These are phyloP conservation scores for Cryptotis parvus DNA, from an alignment of 2,113 vertebrate species.

Conservation along the genomic window DNA sequence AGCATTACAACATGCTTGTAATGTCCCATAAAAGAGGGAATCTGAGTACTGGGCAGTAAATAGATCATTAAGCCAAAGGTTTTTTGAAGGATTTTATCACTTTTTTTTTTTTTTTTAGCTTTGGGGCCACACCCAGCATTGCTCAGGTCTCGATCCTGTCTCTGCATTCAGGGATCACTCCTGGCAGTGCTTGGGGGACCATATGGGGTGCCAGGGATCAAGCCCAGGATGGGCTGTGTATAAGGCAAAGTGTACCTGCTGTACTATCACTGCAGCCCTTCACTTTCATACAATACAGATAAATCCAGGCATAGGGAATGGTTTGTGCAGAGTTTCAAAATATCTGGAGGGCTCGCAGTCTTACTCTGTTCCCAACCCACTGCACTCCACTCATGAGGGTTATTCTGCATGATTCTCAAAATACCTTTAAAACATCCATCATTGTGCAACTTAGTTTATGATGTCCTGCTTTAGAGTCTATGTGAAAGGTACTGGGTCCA, in stretches of 20 bases:
- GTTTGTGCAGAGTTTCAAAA: not conserved
- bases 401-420: not conserved
- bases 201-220: too few species aligned
- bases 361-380: not conserved
- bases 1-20: not conserved
- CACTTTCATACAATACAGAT: too few species aligned
- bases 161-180: too few species aligned
- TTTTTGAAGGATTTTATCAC: not conserved
- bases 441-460: not conserved
- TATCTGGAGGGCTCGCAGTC: not conserved
- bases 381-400: not conserved
- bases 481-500: not conserved
- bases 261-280: too few species aligned
- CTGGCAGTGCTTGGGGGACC: too few species aligned
- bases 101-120: not conserved
- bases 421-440: not conserved
- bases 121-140: too few species aligned
- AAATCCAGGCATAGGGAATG: not conserved
- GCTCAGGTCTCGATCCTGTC: too few species aligned
- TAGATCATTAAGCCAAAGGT: not conserved
- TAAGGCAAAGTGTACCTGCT: too few species aligned
- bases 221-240: too few species aligned
- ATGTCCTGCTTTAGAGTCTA: not conserved
- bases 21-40: not conserved
- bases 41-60: not conserved